These are phyloP conservation scores for Coccyzus lansbergi DNA, from an alignment of 2,797 vertebrate species.

Conservation along the genomic window DNA sequence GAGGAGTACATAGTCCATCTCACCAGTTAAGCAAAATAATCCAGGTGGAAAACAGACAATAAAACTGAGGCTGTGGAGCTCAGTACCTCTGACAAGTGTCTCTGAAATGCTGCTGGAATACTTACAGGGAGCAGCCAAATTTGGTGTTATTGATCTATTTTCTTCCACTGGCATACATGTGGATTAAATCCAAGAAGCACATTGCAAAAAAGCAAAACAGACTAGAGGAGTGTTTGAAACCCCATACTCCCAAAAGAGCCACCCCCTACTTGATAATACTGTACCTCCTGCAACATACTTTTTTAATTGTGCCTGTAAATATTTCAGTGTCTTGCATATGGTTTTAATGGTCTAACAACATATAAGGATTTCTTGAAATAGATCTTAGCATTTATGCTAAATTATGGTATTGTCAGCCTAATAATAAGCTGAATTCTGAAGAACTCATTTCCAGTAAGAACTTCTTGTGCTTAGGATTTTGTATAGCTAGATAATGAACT, in stretches of 20 bases:
- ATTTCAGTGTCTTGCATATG: background rate
- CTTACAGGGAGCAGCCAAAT: background rate
- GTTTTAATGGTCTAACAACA: background rate
- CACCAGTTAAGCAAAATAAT: background rate
- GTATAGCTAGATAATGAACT: background rate
- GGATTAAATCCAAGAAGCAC: background rate
- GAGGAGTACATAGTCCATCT: background rate
- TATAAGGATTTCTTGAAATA: background rate
- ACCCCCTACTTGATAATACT: background rate
- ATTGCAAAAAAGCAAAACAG: background rate
- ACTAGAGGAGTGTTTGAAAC: background rate
- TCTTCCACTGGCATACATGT: background rate
- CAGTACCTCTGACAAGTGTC: background rate
- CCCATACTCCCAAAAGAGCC: background rate
- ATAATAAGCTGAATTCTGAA: background rate
- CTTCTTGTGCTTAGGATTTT: background rate
- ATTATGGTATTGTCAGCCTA: background rate
- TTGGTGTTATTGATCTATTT: background rate
- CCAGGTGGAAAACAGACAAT: background rate
- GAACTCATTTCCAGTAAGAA: background rate
- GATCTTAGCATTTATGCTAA: background rate
- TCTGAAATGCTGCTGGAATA: background rate
- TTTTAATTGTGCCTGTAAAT: background rate
- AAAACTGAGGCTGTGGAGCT: background rate
- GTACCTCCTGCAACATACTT: background rate